Evolutionary conservation across 2,888 invertebrate species (phyloP).

Genomic region (Xanthorhoe spadicearia): DNA sequence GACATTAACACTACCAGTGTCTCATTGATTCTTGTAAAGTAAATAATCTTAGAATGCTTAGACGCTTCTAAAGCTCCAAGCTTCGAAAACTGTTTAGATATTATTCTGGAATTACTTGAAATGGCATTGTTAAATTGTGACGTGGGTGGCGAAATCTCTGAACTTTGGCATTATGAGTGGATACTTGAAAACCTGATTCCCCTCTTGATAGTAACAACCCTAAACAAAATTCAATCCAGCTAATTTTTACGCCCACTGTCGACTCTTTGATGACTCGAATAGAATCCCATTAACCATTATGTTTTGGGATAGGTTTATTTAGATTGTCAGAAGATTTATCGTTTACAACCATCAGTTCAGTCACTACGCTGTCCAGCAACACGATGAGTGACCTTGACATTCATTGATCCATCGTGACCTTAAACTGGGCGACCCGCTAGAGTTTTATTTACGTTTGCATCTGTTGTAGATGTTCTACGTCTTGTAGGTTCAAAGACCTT

Average conservation of each 20-base stretch:
- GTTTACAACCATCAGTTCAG: slow-evolving; percentile 7
- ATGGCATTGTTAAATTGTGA: neutral
- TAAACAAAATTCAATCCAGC: neutral
- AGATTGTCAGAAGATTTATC: slow-evolving; percentile 7
- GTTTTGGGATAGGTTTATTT: slow-evolving; percentile 4
- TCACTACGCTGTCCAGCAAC: slow-evolving; percentile 16
- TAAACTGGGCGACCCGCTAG: slow-evolving; percentile 34
- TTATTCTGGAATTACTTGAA: neutral
- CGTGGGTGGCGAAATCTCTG: slow-evolving; percentile 1
- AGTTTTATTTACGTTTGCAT: slow-evolving; percentile 31
- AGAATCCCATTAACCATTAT: neutral
- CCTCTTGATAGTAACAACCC: neutral
- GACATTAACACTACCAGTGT: neutral
- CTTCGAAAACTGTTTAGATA: neutral
- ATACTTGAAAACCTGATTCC: slow-evolving; percentile 10
- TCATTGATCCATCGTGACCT: slow-evolving; percentile 46
- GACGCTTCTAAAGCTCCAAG: neutral
- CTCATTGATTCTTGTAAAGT: neutral
- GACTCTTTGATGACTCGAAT: slow-evolving; percentile 4
- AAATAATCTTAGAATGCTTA: neutral
- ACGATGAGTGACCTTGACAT: slow-evolving; percentile 42
- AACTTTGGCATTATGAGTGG: slow-evolving; percentile 5
- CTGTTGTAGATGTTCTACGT: slow-evolving; percentile 10
- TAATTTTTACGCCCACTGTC: slow-evolving; percentile 1
- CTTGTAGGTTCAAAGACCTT: slow-evolving; percentile 26